These are phyloP conservation scores for Zaprionus inermis DNA, from an alignment of 1,140 invertebrate genomes.

Conservation along the genomic window DNA sequence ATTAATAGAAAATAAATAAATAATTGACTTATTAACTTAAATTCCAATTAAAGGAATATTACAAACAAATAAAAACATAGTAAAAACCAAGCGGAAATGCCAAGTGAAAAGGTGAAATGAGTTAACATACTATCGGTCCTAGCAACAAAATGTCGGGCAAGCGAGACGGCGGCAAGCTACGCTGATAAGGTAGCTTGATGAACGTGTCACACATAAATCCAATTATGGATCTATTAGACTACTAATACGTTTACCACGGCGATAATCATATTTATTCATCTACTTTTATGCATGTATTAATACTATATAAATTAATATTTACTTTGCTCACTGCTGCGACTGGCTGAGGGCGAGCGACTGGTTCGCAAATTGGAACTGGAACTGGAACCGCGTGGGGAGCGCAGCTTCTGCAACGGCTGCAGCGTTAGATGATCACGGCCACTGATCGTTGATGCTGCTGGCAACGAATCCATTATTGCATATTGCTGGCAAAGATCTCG, in stretches of 20 bases:
- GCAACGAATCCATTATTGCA: conserved; percentile 72
- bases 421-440: conserved; percentile 62
- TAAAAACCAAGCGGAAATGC: conserved; percentile 25
- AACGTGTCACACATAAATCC: conserved; percentile 30
- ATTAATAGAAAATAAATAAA: too few relatives aligned
- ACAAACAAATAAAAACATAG: neutral
- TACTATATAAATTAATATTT: conserved; percentile 48
- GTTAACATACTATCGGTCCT: conserved; percentile 23
- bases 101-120: conserved; percentile 26
- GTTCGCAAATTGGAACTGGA: conserved; percentile 68
- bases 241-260: conserved; percentile 6
- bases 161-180: neutral
- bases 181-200: conserved; percentile 27
- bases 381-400: conserved; percentile 63
- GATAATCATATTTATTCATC: conserved; percentile 7
- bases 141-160: conserved; percentile 21
- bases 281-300: neutral
- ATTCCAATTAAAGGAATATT: neutral
- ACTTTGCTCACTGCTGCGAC: conserved; percentile 79
- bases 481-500: conserved; percentile 47
- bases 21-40: neutral
- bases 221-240: conserved; percentile 36
- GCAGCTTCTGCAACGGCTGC: conserved; percentile 54
- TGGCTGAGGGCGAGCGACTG: conserved; percentile 78
- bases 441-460: conserved; percentile 42